Base-by-base conservation (phyloP, 2,113 vertebrate species). In the Cavia aperea region DNA sequence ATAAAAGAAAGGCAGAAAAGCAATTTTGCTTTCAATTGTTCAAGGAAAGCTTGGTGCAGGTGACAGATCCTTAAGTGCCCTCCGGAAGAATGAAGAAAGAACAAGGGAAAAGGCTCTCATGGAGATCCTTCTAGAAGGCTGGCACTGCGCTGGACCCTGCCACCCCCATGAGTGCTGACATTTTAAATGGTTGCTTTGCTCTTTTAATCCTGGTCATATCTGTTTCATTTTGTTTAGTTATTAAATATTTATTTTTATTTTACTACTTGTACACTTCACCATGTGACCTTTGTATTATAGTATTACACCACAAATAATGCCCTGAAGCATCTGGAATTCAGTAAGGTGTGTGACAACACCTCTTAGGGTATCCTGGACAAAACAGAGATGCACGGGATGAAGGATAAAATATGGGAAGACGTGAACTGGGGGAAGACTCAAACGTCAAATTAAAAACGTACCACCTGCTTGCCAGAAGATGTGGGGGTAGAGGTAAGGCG, bases 301-400 rank as follows among this genome's bases (percentile, higher is more conserved):
- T 39, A 49, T 51, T 75, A 46, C 33, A 95, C 68, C 66, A 72
- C 12, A 90, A 93, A n/a, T 73, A 86, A 93, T 58, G 78, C 24
- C 51, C 81, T 16, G 36, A 10, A 58, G 62, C 49, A 85, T 18
- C 58, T 75, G 12, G 29, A 91, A 83, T 58, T 89, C 65, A 78
- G 29, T 56, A 56, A 43, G 66, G 10, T 24, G 18, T 39, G 39
- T 7, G 4, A n/a, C 16, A 81, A 68, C 2, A 79, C 15, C 29
- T 70, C 66, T 81, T 24, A 56, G 0, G 5, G 54, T 23, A 23
- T n/a, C 66, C 46, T 89, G 51, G 62, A 82, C 65, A 70, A 54
- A 93, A 86, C 4, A 14, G 39, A 88, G 78, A 36, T 54, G 68
- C 11, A 16, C 1, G 3, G 21, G 16, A 4, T 62, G 16, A 78